Evolutionary conservation across 2,113 vertebrate species (phyloP), one percentile per base, ranked within the genome.

Genomic region (Hippocampus guttulatus): DNA sequence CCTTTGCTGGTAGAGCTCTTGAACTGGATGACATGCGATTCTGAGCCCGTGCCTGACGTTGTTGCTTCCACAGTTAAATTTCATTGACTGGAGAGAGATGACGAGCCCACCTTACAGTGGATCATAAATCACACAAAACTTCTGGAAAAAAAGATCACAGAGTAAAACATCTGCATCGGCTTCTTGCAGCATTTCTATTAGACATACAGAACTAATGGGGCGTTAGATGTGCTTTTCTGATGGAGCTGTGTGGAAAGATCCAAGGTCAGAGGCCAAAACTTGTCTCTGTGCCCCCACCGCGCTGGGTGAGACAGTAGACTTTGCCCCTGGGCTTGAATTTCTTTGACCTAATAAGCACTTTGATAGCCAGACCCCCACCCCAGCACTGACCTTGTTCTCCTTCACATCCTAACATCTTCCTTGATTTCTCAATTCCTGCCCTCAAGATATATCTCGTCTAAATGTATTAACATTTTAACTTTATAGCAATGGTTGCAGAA

Each of bases 271-370:
- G 81, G 81, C 86, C 74, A 63, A 71, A 73, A 73, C 82, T 73
- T 38, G 75, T 89, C 84, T 85, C 69, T 38, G 68, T 3, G 14
- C 71, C 78, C 73, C 74, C 71, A 77, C 73, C 72, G 83, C 78
- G 88, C 89, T n/a, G 68, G 68, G 38, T 61, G 70, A 77, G 87
- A 87, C 87, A 84, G 81, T 81, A 83, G 23, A 76, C 61, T 74
- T 65, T 25, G 78, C 85, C 84, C 67, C 27, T 2, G 77, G 86
- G 85, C 84, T 85, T 86, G 77, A 75, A 82, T 83, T 87, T 77
- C 74, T 55, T 9, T 85, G 84, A 88, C 87, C 84, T 64, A 78
- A 74, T 85, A 81, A 72, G 80, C 69, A 71, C 82, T 83, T 87
- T 82, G 84, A 85, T 81, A 79, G 74, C 75, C 78, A 78, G 27